These are phyloP conservation scores for Podotricha telesiphe DNA, from an alignment of 2,888 invertebrate genomes.

Conservation along the genomic window DNA sequence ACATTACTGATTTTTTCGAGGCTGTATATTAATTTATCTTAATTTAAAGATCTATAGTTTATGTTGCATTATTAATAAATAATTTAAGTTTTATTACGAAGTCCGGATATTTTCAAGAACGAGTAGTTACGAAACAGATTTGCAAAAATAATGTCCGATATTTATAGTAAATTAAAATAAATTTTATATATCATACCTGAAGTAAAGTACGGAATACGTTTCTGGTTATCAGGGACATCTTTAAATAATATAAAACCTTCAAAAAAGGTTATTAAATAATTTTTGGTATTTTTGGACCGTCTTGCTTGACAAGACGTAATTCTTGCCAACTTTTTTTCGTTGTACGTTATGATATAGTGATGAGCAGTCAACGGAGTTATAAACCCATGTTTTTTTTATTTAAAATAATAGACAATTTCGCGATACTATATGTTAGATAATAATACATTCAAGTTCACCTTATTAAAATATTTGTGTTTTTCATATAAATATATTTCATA, in stretches of 20 bases:
- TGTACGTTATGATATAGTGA: not conserved
- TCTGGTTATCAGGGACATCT: conserved; percentile 73
- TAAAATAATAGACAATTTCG: too few species aligned
- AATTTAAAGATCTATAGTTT: not conserved
- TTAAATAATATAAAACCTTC: conserved; percentile 50
- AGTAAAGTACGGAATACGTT: conserved; percentile 69
- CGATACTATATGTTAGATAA: not conserved
- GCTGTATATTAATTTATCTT: not conserved
- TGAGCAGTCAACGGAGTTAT: not conserved
- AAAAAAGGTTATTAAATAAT: conserved; percentile 55
- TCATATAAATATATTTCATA: not conserved
- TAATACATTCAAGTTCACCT: not conserved
- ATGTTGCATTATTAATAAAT: not conserved
- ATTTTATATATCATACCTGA: conserved; percentile 61
- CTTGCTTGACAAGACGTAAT: conserved; percentile 45
- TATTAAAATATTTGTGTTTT: not conserved
- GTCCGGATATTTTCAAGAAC: conserved; percentile 1
- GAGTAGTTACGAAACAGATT: conserved; percentile 72
- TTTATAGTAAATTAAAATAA: conserved; percentile 18
- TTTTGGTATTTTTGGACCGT: conserved; percentile 67
- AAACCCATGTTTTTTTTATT: not conserved
- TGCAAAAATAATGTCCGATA: conserved; percentile 21
- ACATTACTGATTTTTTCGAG: not conserved
- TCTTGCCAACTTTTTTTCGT: conserved; percentile 7
- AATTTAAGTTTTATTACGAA: not conserved